These are phyloP conservation scores for Rhabdomys pumilio DNA, from an alignment of 2,797 vertebrate species.

Conservation along the genomic window DNA sequence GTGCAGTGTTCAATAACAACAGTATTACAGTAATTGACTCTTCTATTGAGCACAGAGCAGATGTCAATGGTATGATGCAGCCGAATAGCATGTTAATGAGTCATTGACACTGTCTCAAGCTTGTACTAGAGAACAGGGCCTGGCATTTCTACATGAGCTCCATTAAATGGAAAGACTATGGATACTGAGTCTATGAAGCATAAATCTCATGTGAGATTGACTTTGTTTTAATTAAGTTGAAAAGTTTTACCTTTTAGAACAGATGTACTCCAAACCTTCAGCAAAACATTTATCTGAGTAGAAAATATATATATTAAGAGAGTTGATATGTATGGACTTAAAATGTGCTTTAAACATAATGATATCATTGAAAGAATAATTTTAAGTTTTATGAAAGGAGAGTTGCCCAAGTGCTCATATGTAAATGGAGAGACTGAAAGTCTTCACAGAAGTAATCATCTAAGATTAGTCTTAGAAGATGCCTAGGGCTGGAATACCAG, in stretches of 20 bases:
- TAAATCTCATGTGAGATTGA: slow-evolving; percentile 31
- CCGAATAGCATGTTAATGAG: slow-evolving; percentile 63
- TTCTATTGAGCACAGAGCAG: slow-evolving; percentile 16
- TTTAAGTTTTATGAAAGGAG: neutral
- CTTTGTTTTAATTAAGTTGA: neutral
- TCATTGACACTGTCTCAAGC: slow-evolving; percentile 4
- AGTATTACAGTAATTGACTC: slow-evolving; percentile 68
- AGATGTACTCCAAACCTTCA: neutral
- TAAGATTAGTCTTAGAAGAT: neutral
- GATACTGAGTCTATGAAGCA: neutral
- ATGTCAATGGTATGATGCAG: slow-evolving; percentile 43
- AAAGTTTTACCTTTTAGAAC: slow-evolving; percentile 26
- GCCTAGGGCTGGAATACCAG: neutral
- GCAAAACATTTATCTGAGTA: slow-evolving; percentile 20
- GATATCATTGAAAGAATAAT: neutral
- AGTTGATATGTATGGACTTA: neutral
- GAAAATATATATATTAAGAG: neutral
- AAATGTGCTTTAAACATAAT: neutral
- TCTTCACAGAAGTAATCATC: neutral
- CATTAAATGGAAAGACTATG: neutral
- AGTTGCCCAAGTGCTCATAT: slow-evolving; percentile 5
- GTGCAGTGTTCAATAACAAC: slow-evolving; percentile 54
- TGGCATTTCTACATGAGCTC: neutral
- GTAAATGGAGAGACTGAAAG: neutral
- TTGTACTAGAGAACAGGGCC: neutral